Evolutionary conservation across 2,888 invertebrate genomes (phyloP), one percentile per base, ranked within the genome.

Genomic region (Leptarthrus brevirostris): DNA sequence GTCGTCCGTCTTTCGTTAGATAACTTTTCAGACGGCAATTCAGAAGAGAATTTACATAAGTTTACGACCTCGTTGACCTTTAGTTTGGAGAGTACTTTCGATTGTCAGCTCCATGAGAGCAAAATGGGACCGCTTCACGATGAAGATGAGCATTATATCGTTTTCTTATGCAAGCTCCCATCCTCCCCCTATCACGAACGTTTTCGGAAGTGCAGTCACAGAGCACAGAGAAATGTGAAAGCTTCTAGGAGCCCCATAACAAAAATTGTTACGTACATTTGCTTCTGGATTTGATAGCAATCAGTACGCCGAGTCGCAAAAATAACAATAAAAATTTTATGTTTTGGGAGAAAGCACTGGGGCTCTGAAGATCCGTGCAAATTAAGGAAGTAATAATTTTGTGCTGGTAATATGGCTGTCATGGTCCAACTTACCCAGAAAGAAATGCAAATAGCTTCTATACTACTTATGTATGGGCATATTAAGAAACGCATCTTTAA

Each of bases 51-150:
- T 58, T 58, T 58, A 58, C 58, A 58, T 58, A 58, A 58, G 36
- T 36, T 58, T 58, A 58, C 20, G 58, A 58, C 58, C 58, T 18
- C 36, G 34, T 36, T 58, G 36, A 58, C 58, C 58, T 58, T 58
- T 58, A 20, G 58, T 4, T 58, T 18, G 26, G 18, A 40, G 18
- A 20, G 36, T 36, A 40, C 40, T 58, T 58, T 58, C 40, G 58
- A 58, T 58, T 36, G 58, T 20, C 26, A 40, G 58, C 58, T 36
- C 20, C 58, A 20, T 34, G 40, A 12, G n/a, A 40, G 40, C 12
- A 40, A 40, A 40, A 40, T 40, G 30, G 30, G 30, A 30, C 30
- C 30, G 30, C 3, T 8, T 8, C 30, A 40, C 6, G n/a, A 40
- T 40, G 20, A 58, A 58, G 18, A 58, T 20, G 58, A 20, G 16